These are phyloP conservation scores for Mallateleia sp. DNA, from an alignment of 2,888 invertebrate genomes.

Conservation along the genomic window DNA sequence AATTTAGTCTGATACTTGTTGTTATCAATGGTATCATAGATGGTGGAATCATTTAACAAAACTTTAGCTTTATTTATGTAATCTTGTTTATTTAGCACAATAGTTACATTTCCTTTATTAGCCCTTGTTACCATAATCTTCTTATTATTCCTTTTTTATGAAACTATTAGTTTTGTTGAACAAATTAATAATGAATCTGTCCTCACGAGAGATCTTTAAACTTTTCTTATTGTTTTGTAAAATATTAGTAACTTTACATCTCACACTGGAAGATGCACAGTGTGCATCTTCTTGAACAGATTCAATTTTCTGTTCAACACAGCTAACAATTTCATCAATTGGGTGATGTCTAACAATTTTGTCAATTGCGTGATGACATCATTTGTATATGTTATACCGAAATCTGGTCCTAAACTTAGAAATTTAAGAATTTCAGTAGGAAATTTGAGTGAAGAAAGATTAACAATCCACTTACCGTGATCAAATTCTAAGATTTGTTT, in stretches of 20 bases:
- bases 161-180: not conserved
- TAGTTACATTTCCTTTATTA: not conserved
- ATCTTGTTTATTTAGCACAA: not conserved
- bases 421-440: not conserved
- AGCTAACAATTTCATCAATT: not conserved
- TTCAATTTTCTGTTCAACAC: not conserved
- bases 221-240: not conserved
- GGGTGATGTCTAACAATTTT: no score
- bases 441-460: no score
- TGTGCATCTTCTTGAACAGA: not conserved
- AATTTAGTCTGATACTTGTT: conserved; percentile 3
- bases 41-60: no score
- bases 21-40: no score
- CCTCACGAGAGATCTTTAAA: not conserved
- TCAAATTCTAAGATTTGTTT: no score
- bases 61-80: not conserved
- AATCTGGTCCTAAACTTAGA: not conserved
- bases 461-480: no score
- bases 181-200: not conserved
- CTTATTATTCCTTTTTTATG: not conserved
- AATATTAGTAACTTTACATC: not conserved
- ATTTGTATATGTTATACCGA: not conserved
- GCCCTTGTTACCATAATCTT: not conserved
- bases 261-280: no score
- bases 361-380: not conserved